Evolutionary conservation across 64 coral and sea anemone genomes (phyloP), one percentile per base, ranked within the genome.

Genomic region (Cladopsammia gracilis): DNA sequence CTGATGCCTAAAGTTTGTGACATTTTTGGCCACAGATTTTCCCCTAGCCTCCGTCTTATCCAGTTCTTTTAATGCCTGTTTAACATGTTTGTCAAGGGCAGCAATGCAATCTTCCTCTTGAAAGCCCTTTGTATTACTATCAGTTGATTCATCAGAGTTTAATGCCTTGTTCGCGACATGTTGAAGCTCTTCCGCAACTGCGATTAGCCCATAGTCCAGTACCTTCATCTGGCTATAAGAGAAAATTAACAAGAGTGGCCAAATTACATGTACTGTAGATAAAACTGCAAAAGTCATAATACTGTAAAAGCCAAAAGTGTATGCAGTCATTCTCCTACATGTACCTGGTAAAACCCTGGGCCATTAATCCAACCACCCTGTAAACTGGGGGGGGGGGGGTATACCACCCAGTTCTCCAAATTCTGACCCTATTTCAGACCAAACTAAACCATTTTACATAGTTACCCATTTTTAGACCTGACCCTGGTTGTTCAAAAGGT

Each of bases 161-260:
- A 90, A 1, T 20, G 54, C 79, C 12, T 87, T 75, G 24, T 94
- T 78, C 7, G 89, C 89, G 20, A 96, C 22, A 48, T 64, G 61
- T 65, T 78, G 82, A 13, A 98, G 77, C 53, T 96, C 92, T 19
- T 90, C 58, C 7, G 97, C 76, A 20, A 88, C 94, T 54, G 91
- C 65, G 8, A 96, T 87, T 75, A 98, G 71, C 16, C 97, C 97
- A 86, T 96, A 96, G 42, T 98, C 95, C 45, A 98, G 70, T 15
- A 93, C 67, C 51, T 98, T 98, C 91, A 98, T 96, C 80, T 98
- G 97, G 80, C 97, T 98, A 53, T 15, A 64, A 25, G 62, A 34
- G 34, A 34, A 26, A 4, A 59, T 10, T 45, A 46, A 22, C 20
- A 42, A 12, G 5, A 56, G 6, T 56, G 53, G 12, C 12, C 53